Conservation (phyloP, 2,888 invertebrate genomes). For the Polymixis flavicincta region DNA sequence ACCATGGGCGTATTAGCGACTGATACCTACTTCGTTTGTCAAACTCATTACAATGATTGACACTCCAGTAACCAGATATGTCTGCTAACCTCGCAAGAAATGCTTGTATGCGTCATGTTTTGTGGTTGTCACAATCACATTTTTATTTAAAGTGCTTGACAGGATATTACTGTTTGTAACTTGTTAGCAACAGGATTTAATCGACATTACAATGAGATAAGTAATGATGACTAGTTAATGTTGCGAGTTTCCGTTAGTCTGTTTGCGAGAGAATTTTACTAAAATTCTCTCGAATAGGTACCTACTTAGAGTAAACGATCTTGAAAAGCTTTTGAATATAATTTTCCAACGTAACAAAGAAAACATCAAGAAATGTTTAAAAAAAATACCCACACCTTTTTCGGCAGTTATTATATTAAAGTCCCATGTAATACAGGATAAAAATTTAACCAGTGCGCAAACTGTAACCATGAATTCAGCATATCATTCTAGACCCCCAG, state of each 20-base stretch:
- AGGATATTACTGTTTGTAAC: background rate
- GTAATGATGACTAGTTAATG: background rate
- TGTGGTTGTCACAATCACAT: conserved; percentile 2
- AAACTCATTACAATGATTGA: conserved; percentile 55
- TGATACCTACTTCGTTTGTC: conserved; percentile 40
- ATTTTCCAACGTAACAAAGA: background rate
- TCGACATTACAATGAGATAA: background rate
- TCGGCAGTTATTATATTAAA: background rate
- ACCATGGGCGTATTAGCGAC: conserved; percentile 37
- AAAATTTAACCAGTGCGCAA: too few relatives aligned
- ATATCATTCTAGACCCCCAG: too few relatives aligned
- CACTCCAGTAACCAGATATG: conserved; percentile 48
- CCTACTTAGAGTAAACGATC: too few relatives aligned
- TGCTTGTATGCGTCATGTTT: conserved; percentile 27
- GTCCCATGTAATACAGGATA: too few relatives aligned
- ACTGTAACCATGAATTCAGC: too few relatives aligned
- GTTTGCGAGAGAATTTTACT: background rate
- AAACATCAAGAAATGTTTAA: background rate
- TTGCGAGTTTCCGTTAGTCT: background rate
- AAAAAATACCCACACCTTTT: background rate
- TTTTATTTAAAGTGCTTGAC: conserved; percentile 1
- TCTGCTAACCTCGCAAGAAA: conserved; percentile 36
- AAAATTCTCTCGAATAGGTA: background rate
- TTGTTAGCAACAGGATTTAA: background rate
- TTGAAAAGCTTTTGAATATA: background rate